Evolutionary conservation across 2,797 vertebrate species (phyloP).

Genomic region (Ceryle rudis): DNA sequence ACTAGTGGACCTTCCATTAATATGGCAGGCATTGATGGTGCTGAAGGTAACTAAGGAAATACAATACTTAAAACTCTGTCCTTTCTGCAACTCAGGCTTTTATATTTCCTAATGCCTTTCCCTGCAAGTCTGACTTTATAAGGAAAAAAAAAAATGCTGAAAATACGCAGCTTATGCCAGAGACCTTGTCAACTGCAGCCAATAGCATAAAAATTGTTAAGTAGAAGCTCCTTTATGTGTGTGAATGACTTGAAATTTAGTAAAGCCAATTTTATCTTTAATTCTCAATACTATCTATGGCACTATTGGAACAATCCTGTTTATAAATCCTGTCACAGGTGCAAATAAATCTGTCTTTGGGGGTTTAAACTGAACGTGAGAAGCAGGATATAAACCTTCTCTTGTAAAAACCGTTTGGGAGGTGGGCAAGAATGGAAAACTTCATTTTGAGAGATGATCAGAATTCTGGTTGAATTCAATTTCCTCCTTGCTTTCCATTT

Average conservation of each 20-base stretch:
- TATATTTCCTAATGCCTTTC: background rate
- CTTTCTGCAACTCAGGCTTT: background rate
- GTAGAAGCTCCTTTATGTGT: background rate
- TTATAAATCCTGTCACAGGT: background rate
- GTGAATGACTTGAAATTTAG: background rate
- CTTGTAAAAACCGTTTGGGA: background rate
- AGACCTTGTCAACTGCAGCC: background rate
- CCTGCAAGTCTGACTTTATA: background rate
- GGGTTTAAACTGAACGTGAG: background rate
- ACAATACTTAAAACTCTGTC: background rate
- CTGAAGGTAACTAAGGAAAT: conserved; percentile 81
- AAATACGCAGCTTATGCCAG: background rate
- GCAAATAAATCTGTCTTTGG: background rate
- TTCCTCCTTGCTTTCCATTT: background rate
- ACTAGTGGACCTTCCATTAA: conserved; percentile 87
- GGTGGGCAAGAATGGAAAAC: background rate
- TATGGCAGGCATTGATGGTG: conserved; percentile 86
- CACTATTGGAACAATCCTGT: background rate
- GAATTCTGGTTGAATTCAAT: background rate
- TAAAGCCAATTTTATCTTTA: background rate
- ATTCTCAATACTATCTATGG: background rate
- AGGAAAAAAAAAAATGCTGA: background rate
- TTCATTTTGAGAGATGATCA: background rate
- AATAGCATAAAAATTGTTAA: background rate
- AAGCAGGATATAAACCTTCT: background rate